These are phyloP conservation scores for Parazoanthus atlanticus DNA, from an alignment of 92 coral and sea anemone species.

Conservation along the genomic window DNA sequence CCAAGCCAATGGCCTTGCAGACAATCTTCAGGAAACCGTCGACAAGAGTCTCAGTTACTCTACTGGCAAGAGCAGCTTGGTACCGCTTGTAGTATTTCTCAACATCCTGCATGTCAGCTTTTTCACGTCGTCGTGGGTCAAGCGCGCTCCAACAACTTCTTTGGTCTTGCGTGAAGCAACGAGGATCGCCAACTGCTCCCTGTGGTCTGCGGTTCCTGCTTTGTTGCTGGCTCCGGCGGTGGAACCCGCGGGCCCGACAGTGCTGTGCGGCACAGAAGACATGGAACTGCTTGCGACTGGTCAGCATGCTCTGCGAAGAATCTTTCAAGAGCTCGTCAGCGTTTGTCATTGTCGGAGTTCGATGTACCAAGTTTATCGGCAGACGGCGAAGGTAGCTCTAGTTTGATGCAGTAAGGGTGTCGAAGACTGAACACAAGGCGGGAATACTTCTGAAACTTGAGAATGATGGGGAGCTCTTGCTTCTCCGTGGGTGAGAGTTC, in stretches of 20 bases:
- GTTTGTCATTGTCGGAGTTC: not conserved
- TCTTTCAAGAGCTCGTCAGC: not conserved
- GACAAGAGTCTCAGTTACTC: slow-evolving; percentile 28
- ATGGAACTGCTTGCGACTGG: not conserved
- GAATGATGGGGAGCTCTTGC: no score
- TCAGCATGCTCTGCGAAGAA: not conserved
- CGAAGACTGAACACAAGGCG: no score
- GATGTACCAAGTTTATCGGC: no score
- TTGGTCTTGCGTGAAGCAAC: slow-evolving; percentile 42
- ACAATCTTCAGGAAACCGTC: slow-evolving; percentile 21
- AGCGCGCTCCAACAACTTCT: slow-evolving; percentile 22
- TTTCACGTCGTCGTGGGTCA: slow-evolving; percentile 41
- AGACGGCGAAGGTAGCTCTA: no score
- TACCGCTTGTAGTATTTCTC: slow-evolving; percentile 43
- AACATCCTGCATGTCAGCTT: slow-evolving; percentile 11
- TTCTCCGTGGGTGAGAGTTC: no score
- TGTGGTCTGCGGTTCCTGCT: not conserved
- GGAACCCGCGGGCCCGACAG: not conserved
- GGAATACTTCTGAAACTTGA: no score
- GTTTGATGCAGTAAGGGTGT: no score
- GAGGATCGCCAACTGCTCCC: slow-evolving; percentile 33
- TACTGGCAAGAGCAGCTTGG: slow-evolving; percentile 19
- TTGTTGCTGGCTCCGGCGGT: not conserved
- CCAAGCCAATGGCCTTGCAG: slow-evolving; percentile 27
- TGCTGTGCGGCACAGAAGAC: no score